Evolutionary conservation across 2,113 vertebrate species (phyloP).

Genomic region (Eretmochelys imbricata): DNA sequence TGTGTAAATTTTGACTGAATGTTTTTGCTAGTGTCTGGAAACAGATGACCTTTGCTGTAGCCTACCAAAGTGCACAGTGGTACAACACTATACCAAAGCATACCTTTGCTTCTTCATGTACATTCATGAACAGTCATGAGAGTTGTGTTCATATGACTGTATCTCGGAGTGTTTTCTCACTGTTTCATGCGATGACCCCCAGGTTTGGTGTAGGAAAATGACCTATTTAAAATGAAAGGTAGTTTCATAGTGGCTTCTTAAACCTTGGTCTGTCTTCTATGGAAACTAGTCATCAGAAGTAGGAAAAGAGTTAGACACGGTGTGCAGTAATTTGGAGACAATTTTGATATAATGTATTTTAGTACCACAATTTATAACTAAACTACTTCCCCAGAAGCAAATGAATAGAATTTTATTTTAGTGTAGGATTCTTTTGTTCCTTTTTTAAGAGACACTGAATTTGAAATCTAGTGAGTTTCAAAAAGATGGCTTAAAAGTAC

Average conservation of each 20-base stretch:
- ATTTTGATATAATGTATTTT: not conserved
- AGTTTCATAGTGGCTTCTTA: not conserved
- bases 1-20: not conserved
- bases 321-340: not conserved
- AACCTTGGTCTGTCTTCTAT: not conserved
- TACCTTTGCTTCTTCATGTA: not conserved
- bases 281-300: not conserved
- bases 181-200: not conserved
- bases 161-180: not conserved
- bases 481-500: conserved; percentile 14
- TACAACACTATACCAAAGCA: not conserved
- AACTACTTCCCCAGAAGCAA: not conserved
- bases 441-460: not conserved
- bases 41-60: not conserved
- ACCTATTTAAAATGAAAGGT: not conserved
- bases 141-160: not conserved
- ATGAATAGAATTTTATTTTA: not conserved
- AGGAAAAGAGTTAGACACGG: not conserved
- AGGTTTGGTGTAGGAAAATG: not conserved
- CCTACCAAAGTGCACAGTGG: not conserved
- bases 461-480: not conserved
- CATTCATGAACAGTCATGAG: not conserved
- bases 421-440: not conserved
- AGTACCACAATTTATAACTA: rapidly evolving
- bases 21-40: not conserved